phyloP scores from a whole-genome alignment of 1,140 invertebrate genomes.

The Microvelia longipes region DNA sequence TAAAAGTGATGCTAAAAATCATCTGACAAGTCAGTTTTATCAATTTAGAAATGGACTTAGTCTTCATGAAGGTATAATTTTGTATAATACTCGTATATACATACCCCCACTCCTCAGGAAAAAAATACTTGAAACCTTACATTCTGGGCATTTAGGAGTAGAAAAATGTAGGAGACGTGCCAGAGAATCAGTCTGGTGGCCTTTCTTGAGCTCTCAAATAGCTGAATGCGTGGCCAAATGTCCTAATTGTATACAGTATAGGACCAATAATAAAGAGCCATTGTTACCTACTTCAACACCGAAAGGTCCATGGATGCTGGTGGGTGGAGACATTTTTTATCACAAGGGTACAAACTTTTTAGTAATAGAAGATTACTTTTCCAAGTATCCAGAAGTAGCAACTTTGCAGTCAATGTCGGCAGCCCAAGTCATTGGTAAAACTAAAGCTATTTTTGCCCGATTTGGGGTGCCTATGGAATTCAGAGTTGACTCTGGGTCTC shows the following conservation, averaged over 20 bases:
- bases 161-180: not conserved
- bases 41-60: not conserved
- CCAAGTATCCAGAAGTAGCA: not conserved
- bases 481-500: not conserved
- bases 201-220: not conserved
- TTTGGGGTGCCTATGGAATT: slow-evolving; percentile 3
- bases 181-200: not conserved
- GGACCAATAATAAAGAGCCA: not conserved
- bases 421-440: not conserved
- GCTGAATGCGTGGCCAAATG: not conserved
- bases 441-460: slow-evolving; percentile 1
- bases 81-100: not conserved
- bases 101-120: not conserved
- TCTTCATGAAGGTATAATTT: not conserved
- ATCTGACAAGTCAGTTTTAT: not conserved
- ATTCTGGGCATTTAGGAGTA: not conserved
- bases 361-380: not conserved
- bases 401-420: not conserved
- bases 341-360: not conserved
- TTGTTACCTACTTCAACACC: not conserved
- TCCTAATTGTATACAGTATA: not conserved
- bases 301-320: not conserved
- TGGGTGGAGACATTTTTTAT: not conserved
- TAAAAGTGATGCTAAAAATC: not conserved
- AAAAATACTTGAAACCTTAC: not conserved